phyloP scores from a whole-genome alignment of 1,140 invertebrate species.

The Sarcophaga peregrina region DNA sequence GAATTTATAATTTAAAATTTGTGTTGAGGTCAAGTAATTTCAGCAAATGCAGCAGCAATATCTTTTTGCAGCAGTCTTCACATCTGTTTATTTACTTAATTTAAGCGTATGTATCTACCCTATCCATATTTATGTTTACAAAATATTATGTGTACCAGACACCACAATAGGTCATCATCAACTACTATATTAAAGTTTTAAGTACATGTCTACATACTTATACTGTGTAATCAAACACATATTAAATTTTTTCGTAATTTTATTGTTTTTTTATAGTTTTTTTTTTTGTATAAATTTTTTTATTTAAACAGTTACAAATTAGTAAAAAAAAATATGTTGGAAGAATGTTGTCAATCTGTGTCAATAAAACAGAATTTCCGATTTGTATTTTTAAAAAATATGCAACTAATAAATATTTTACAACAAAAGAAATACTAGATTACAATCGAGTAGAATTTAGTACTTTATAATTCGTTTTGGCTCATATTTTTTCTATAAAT shows the following conservation, averaged over 20 bases:
- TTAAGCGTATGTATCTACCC: too few species aligned
- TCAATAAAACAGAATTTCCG: background rate
- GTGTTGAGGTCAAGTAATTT: too few species aligned
- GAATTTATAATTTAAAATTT: too few species aligned
- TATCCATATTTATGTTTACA: too few species aligned
- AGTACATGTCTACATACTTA: background rate
- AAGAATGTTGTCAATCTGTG: background rate
- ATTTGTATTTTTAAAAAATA: background rate
- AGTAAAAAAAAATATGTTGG: background rate
- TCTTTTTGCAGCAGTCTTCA: too few species aligned
- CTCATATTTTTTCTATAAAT: slow-evolving; percentile 18
- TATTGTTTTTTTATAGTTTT: slow-evolving; percentile 8
- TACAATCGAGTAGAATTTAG: slow-evolving; percentile 38
- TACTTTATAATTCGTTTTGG: background rate
- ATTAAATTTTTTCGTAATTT: slow-evolving; percentile 1
- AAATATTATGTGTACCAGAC: too few species aligned
- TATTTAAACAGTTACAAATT: slow-evolving; percentile 2
- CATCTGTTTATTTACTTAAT: too few species aligned
- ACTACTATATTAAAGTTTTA: too few species aligned
- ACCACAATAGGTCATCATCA: too few species aligned
- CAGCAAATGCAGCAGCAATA: too few species aligned
- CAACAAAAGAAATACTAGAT: slow-evolving; percentile 19
- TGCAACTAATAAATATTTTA: slow-evolving; percentile 27
- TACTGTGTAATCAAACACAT: background rate
- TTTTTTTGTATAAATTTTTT: background rate